Evolutionary conservation across 2,113 vertebrate genomes (phyloP).

Genomic region (Sterrhoptilus dennistouni): DNA sequence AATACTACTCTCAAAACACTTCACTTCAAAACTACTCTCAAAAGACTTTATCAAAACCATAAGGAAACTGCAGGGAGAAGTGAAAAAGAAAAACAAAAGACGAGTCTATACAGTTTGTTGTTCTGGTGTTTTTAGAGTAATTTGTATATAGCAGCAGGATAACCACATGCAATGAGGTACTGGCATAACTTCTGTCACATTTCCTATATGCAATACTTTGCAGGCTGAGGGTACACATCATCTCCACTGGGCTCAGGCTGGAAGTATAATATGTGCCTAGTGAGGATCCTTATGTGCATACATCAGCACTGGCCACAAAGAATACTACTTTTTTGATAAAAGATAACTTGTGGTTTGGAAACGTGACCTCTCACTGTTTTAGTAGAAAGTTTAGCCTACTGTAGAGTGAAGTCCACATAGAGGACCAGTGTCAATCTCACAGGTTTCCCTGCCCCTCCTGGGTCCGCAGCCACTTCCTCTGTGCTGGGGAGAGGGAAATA

Average conservation of each 20-base stretch:
- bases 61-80: neutral
- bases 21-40: neutral
- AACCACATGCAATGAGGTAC: neutral
- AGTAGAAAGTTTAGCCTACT: neutral
- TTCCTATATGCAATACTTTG: neutral
- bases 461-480: fast-evolving
- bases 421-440: fast-evolving
- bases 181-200: neutral
- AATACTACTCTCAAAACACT: neutral
- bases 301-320: neutral
- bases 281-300: neutral
- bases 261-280: fast-evolving
- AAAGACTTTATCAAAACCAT: neutral
- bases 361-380: fast-evolving
- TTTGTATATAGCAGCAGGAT: neutral
- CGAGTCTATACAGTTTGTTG: too few species aligned
- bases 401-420: neutral
- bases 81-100: neutral
- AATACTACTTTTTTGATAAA: neutral
- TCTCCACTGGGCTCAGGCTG: neutral
- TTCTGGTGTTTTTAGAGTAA: neutral
- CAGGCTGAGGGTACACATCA: neutral
- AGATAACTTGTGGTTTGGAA: neutral
- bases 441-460: neutral
- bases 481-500: neutral